These are phyloP conservation scores for Perca schrenkii DNA, from an alignment of 2,113 vertebrate genomes.

Conservation along the genomic window DNA sequence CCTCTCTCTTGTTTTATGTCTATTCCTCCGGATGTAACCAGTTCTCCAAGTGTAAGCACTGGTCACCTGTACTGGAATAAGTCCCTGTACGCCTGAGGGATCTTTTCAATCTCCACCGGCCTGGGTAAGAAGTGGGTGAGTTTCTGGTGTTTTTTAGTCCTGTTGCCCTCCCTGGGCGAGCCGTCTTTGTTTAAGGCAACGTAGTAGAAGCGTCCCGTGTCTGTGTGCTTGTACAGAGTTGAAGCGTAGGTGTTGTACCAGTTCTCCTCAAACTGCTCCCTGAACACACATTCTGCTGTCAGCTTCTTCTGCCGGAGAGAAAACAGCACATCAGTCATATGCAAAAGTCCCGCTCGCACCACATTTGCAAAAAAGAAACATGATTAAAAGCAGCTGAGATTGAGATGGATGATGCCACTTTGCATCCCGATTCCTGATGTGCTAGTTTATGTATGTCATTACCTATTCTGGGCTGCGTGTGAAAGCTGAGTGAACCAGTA, in stretches of 20 bases:
- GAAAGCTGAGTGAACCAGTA: conserved; percentile 48
- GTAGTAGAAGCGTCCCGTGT: conserved; percentile 95
- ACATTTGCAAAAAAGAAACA: not conserved
- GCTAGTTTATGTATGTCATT: conserved; percentile 7
- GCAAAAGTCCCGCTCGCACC: not conserved
- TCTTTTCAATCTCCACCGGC: conserved; percentile 95
- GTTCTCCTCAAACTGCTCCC: conserved; percentile 99
- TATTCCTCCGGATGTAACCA: conserved; percentile 32
- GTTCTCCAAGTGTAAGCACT: conserved; percentile 52
- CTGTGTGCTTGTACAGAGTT: conserved; percentile 94
- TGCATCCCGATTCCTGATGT: not conserved
- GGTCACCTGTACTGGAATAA: conserved; percentile 96
- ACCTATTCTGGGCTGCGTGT: not conserved
- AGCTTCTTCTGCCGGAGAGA: conserved; percentile 92
- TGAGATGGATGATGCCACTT: not conserved
- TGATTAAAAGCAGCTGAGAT: not conserved
- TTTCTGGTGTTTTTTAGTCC: conserved; percentile 99
- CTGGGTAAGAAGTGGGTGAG: conserved; percentile 97
- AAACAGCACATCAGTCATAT: conserved; percentile 40
- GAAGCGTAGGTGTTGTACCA: conserved; percentile 99
- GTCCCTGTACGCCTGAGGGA: conserved; percentile 93
- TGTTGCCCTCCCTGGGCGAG: conserved; percentile 94
- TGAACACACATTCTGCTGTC: conserved; percentile 95
- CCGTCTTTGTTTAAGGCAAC: conserved; percentile 98
- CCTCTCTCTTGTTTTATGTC: conserved; percentile 12